Evolutionary conservation across 2,888 invertebrate species (phyloP), one percentile per base, ranked within the genome.

Genomic region (Stegophylla sp.): DNA sequence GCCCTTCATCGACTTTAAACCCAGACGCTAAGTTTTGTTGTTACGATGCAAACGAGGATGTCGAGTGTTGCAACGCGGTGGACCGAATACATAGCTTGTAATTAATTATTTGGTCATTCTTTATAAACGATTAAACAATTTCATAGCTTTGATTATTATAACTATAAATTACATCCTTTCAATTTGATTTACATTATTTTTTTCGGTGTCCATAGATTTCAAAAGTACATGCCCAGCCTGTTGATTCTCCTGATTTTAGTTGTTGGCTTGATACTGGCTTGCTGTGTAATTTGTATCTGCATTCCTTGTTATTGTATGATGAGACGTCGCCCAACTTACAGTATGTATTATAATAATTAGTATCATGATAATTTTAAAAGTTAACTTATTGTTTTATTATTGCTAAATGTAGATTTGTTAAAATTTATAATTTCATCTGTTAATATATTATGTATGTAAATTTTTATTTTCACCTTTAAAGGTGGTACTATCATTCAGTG

Each of bases 251-350:
- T 79, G 48, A 63, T 79, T 51, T 4, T 79, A 34, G 41, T 61
- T 23, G 51, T 79, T 41, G 61, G 61, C 9, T n/a, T 79, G 7
- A 41, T 79, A 71, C 61, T 79, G 48, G 12, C n/a, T 13, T 79
- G 79, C 41, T 79, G 79, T 51, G 13, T 79, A 23, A n/a, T 79
- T 61, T 79, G 79, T 71, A 79, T 79, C 17, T 79, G 79, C 23
- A 71, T 79, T 79, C 79, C 79, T 13, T 79, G 79, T 71, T 79
- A 79, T 51, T 79, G 79, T 45, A 61, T 79, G 51, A 79, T 79
- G 79, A 79, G 59, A 23, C 79, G 79, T 61, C 79, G 48, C 10
- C 71, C 79, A 15, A 15, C 26, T 23, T 71, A 79, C 10, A 79
- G 79, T 79, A 71, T 17, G 79, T 79, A 79, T 66, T 56, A 66